phyloP scores from a whole-genome alignment of 2,113 vertebrate genomes.

The Zapus hudsonius region DNA sequence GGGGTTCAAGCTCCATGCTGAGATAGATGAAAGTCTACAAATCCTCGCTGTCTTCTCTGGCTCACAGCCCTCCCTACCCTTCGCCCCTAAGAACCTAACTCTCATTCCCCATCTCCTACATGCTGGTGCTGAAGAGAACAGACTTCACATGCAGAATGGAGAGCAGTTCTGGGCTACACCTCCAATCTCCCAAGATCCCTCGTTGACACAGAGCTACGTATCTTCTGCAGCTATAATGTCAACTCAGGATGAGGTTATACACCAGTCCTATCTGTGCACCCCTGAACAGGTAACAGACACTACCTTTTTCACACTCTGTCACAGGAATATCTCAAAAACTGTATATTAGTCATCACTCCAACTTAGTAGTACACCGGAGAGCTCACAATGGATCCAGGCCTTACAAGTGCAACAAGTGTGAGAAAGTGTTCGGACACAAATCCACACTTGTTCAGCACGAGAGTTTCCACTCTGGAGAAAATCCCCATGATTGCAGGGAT shows the following conservation, averaged over 20 bases:
- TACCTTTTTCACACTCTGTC: neutral
- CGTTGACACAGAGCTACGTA: neutral
- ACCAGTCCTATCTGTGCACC: neutral
- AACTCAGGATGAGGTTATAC: neutral
- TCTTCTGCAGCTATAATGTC: neutral
- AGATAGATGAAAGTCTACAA: neutral
- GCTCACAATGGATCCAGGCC: constrained; percentile 73
- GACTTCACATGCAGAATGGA: neutral
- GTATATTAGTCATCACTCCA: constrained; percentile 73
- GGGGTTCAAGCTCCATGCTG: too few species aligned
- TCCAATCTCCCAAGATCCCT: neutral
- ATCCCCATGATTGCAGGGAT: constrained; percentile 56
- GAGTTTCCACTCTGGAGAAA: constrained; percentile 72
- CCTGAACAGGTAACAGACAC: neutral
- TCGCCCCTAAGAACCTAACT: neutral
- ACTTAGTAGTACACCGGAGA: constrained; percentile 71
- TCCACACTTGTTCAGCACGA: constrained; percentile 75
- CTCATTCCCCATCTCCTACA: neutral
- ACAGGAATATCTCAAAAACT: neutral
- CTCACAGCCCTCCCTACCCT: neutral
- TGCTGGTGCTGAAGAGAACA: neutral
- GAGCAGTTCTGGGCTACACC: neutral
- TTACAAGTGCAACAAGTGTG: constrained; percentile 66
- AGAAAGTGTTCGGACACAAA: constrained; percentile 69
- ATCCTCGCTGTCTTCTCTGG: neutral